Evolutionary conservation across 2,113 vertebrate species (phyloP), one percentile per base, ranked within the genome.

Genomic region (Aphelocoma coerulescens): DNA sequence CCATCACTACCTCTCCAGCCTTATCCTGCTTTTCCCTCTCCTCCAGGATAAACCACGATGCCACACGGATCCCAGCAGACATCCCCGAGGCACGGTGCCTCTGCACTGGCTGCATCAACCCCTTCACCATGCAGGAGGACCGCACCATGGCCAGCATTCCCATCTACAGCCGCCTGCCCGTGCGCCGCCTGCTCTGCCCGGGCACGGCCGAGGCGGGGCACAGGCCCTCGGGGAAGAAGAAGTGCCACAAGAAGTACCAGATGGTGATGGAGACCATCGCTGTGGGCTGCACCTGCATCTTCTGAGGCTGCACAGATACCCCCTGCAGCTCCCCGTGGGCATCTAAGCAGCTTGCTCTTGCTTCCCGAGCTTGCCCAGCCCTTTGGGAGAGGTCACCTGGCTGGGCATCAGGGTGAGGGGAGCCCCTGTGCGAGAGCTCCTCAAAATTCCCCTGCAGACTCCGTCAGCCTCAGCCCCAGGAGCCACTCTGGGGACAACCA

Each of bases 61-160:
- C 98, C 33, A 67, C 81, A 0, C 98, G 98, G n/a, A 97, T 98
- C 61, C 98, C 98, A 0, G 96, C 69, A 13, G 98, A 98, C 95
- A 98, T 99, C 79, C 98, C 98, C 0, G 98, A 99, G 90, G 98
- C 98, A 1, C 97, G 69, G 18, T 99, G 98, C 76, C 97, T 98
- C 30, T 98, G 98, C 61, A 86, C 96, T 0, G 98, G 98, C 72
- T 99, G 98, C 68, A 98, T 99, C 92, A 99, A 99, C 94, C 98
- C 98, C 44, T 99, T 98, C 97, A 98, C 98, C 10, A 98, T 98
- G 98, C 98, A 98, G 96, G 98, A 99, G 91, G 98, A 99, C 81
- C 98, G 98, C 81, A 98, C 96, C 96, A 98, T 99, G 98, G 98
- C 98, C 95, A 98, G 98, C 91, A 97, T 98, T 21, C 98, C 98